Base-by-base conservation (phyloP, 2,888 invertebrate species). In the Xanthorhoe designata region DNA sequence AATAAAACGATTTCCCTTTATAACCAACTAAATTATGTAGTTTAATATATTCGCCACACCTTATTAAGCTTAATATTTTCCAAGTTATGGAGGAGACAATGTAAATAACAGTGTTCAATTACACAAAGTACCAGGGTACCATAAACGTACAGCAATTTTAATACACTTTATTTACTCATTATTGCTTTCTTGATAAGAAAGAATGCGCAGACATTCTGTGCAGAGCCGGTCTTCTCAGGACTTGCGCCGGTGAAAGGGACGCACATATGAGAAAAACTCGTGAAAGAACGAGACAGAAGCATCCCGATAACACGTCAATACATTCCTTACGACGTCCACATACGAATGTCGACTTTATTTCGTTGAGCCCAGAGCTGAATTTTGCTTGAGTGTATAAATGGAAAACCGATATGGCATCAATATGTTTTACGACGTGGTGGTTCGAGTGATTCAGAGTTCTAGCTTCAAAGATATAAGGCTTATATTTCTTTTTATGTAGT, bases 371-470 rank as follows among this genome's bases (percentile, higher is more conserved):
- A 90, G 64, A 79, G 89, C 79, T 70, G 77, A 84, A 54, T 77
- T 82, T 88, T 72, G 75, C 69, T 71, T 73, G 78, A 47, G 66
- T 15, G 57, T 47, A 55, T 77, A 92, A 93, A 93, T 93, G 93
- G 93, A 93, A 92, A 93, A 93, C 93, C 93, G 89, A 93, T 93
- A 93, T 81, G 87, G 85, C 93, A 92, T 93, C 92, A 93, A 93
- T 93, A 93, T 88, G 88, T 92, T 92, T 90, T 84, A 90, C 89
- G 80, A 80, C 79, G 74, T 70, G 71, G 66, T 70, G 69, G 70
- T 69, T 59, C 81, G 78, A 76, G 75, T 76, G 75, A 89, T 78
- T 82, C 76, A 74, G 72, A 70, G 75, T 83, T 82, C 78, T 88
- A 81, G 57, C 0, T 0, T 0, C 1, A 32, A 45, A 52, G 68